A percentile compares a stretch with the other conserved stretches of the same genome.
phyloP scores from a whole-genome alignment of 2,888 invertebrate species.

The Spilosoma lubricipeda region DNA sequence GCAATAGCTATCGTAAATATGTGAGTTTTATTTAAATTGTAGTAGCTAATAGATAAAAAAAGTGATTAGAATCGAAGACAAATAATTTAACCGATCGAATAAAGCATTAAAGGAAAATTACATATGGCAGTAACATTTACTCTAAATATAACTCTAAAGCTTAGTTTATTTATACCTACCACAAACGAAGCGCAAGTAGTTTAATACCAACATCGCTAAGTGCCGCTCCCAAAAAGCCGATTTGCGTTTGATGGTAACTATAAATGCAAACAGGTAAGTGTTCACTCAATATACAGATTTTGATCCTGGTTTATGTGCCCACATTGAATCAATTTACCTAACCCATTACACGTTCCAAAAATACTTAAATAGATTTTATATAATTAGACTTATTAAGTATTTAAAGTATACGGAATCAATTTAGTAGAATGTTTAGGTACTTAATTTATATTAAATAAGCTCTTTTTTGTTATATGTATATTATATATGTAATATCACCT shows the following conservation, averaged over 20 bases:
- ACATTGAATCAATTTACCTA: slow-evolving; percentile 16
- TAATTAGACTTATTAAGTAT: slow-evolving; percentile 22
- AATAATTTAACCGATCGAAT: no score
- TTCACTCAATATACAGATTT: slow-evolving; percentile 36
- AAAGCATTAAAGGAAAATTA: background rate
- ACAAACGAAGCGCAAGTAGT: slow-evolving; percentile 31
- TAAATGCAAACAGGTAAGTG: slow-evolving; percentile 41
- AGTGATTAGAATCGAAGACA: background rate
- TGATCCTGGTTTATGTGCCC: slow-evolving; percentile 32
- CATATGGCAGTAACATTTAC: background rate
- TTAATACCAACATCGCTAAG: slow-evolving; percentile 37
- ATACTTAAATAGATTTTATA: slow-evolving; percentile 11
- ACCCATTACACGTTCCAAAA: slow-evolving; percentile 33
- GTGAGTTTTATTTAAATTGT: no score
- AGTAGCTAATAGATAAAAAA: no score
- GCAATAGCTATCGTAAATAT: no score
- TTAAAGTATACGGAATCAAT: slow-evolving; percentile 19
- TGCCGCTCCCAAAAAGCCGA: slow-evolving; percentile 45
- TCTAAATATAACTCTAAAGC: slow-evolving; percentile 4
- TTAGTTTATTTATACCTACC: slow-evolving; percentile 25
- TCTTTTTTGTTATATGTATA: no score
- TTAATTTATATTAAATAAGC: slow-evolving; percentile 22
- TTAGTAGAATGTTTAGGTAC: slow-evolving; percentile 29
- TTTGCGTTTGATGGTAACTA: slow-evolving; percentile 41
- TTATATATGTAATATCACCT: no score